Evolutionary conservation across 2,888 invertebrate species (phyloP).

Genomic region (Coremacera marginata): DNA sequence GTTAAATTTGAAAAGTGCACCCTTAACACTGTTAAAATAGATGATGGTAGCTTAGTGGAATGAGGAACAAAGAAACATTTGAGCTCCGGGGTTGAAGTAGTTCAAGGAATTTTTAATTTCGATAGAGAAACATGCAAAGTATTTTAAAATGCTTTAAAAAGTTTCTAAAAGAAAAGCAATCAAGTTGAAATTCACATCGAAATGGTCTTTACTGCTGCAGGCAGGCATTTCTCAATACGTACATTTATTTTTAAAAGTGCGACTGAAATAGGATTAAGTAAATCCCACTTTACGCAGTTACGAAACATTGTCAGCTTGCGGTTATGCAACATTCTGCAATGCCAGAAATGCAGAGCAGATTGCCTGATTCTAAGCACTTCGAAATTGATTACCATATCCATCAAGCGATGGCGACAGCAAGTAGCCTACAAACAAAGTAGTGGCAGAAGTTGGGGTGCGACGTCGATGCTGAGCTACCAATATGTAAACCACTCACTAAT

Average conservation of each 20-base stretch:
- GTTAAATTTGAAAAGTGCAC: not conserved
- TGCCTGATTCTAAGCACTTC: conserved; percentile 52
- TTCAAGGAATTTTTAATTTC: conserved; percentile 37
- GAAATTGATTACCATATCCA: conserved; percentile 65
- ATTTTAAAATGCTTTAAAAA: not conserved
- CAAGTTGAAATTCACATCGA: not conserved
- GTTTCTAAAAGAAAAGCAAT: not conserved
- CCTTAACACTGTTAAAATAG: not conserved
- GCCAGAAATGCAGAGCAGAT: conserved; percentile 41
- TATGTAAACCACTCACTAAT: conserved; percentile 45
- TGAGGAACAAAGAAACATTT: not conserved
- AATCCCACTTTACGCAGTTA: conserved; percentile 14
- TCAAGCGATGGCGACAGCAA: conserved; percentile 51
- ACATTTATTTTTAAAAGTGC: not conserved
- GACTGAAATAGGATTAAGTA: not conserved
- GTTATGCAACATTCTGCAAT: conserved; percentile 32
- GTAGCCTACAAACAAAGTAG: conserved; percentile 38
- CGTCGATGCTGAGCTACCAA: not conserved
- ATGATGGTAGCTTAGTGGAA: not conserved
- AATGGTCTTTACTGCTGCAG: conserved; percentile 11
- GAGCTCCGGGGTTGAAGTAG: not conserved
- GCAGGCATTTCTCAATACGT: not conserved
- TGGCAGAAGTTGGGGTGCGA: conserved; percentile 23
- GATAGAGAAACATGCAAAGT: not conserved
- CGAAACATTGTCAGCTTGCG: conserved; percentile 45